Conservation (phyloP, 2,888 invertebrate species). For the Tetropium fuscum region DNA sequence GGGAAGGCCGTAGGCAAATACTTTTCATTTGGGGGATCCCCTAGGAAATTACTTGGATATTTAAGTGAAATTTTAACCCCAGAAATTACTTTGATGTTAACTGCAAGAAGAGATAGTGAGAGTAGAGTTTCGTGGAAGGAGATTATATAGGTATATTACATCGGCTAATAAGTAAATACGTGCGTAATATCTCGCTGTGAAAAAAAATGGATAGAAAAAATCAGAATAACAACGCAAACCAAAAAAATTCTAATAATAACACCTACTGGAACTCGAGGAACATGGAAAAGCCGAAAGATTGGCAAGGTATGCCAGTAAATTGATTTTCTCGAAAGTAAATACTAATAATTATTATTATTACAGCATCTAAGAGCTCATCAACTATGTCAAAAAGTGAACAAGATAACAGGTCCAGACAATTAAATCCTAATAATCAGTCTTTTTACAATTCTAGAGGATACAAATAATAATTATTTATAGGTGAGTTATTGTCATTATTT, state of each 20-base stretch:
- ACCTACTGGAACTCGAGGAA: slow-evolving; percentile 29
- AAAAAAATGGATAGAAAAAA: slow-evolving; percentile 19
- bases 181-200: not conserved
- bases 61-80: too few relatives aligned
- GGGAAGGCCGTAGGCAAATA: too few relatives aligned
- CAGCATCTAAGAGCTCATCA: slow-evolving; percentile 13
- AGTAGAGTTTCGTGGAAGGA: too few relatives aligned
- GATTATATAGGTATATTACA: too few relatives aligned
- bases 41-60: too few relatives aligned
- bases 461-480: not conserved
- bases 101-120: too few relatives aligned
- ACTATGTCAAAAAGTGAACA: slow-evolving; percentile 37
- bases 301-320: slow-evolving; percentile 21
- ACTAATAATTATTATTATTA: not conserved
- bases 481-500: too few relatives aligned
- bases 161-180: not conserved
- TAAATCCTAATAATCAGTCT: slow-evolving; percentile 43
- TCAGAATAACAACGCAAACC: slow-evolving; percentile 27
- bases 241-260: slow-evolving; percentile 26
- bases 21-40: too few relatives aligned
- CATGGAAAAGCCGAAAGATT: slow-evolving; percentile 21
- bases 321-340: not conserved
- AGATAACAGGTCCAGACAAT: slow-evolving; percentile 42
- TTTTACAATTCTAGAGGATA: slow-evolving; percentile 35
- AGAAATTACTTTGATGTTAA: too few relatives aligned